These are phyloP conservation scores for Elgaria multicarinata DNA, from an alignment of 2,113 vertebrate genomes.

Conservation along the genomic window DNA sequence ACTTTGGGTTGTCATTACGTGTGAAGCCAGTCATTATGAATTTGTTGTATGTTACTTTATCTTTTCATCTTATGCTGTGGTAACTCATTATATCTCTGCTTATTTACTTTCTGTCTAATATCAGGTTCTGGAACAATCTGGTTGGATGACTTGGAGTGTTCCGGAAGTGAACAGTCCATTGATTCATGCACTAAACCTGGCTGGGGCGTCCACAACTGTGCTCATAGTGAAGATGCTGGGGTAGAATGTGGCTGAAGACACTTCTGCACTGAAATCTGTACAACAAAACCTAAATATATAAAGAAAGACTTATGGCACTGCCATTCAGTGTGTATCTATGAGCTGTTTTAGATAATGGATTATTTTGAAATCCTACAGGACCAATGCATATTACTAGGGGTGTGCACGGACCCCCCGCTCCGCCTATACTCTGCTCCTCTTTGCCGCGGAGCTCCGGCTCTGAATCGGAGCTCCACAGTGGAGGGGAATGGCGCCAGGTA, in stretches of 20 bases:
- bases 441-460: no score
- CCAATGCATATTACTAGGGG: neutral
- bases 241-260: constrained; percentile 69
- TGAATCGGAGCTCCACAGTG: no score
- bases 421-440: no score
- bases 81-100: neutral
- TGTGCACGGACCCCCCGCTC: no score
- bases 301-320: neutral
- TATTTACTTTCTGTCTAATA: constrained; percentile 17
- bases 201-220: constrained; percentile 81
- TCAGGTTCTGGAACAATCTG: constrained; percentile 84
- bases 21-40: rapidly evolving
- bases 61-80: neutral
- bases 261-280: neutral
- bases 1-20: no score
- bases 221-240: constrained; percentile 81
- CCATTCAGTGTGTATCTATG: neutral
- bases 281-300: neutral
- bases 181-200: constrained; percentile 46
- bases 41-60: neutral
- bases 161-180: constrained; percentile 69
- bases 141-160: constrained; percentile 83
- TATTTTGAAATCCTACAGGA: neutral
- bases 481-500: no score
- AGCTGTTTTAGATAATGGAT: rapidly evolving